Evolutionary conservation across 1,140 invertebrate genomes (phyloP).

Genomic region (Berghia stephanieae): DNA sequence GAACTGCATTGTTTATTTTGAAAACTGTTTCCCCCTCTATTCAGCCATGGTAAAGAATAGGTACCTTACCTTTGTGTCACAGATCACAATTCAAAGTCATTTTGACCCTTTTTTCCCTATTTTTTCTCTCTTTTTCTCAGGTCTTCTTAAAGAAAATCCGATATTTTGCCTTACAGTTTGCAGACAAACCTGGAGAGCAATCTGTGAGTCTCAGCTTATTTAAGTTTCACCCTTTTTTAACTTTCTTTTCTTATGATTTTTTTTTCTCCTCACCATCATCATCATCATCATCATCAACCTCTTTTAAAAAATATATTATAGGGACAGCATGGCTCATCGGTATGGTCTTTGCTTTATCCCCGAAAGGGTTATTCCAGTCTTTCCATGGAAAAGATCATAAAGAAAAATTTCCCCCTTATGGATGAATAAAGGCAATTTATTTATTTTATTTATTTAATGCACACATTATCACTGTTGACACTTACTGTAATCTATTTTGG

Average conservation of each 20-base stretch:
- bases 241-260: conserved; percentile 39
- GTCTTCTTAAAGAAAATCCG: conserved; percentile 86
- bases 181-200: conserved; percentile 56
- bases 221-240: conserved; percentile 68
- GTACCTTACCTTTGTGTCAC: not conserved
- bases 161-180: conserved; percentile 81
- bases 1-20: not conserved
- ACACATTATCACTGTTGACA: not conserved
- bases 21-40: not conserved
- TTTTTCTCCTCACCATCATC: no score
- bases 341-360: not conserved
- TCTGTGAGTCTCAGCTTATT: no score
- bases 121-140: conserved; percentile 49
- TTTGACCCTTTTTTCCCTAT: not conserved
- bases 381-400: no score
- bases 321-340: no score
- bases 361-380: not conserved
- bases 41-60: not conserved
- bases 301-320: no score
- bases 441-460: not conserved
- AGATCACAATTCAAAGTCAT: not conserved
- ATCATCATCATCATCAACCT: no score
- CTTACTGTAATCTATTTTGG: not conserved
- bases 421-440: no score
- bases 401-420: no score